Base-by-base conservation (phyloP, 2,113 vertebrate genomes). In the Ophthalmolycus amberensis region DNA sequence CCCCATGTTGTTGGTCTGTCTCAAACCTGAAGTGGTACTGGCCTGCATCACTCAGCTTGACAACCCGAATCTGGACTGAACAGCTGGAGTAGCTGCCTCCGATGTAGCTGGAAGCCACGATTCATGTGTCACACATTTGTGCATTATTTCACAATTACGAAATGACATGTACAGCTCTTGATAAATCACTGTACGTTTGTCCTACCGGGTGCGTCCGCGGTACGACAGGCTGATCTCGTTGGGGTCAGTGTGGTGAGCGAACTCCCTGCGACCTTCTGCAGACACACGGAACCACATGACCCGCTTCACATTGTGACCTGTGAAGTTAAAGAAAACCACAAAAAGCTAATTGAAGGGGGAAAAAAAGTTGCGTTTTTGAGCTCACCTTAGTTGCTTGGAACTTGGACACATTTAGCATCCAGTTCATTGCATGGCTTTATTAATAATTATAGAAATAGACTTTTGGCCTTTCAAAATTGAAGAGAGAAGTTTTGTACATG, bases 281-380 rank as follows among this genome's bases (percentile, higher is more conserved):
- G 94, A 94, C 66, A 95, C 93, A 58, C 93, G 94, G 75, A 95
- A 95, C 95, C 95, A 95, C 94, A 94, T 95, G 83, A 95, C 94
- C 63, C 81, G 77, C 58, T 52, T 94, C 74, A 95, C 88, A 0
- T 82, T 94, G 91, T 93, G 94, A 75, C 94, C 93, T 84, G 77
- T 27, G 22, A 84, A 77, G 73, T 64, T 27, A n/a, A 64, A 32
- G 56, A 54, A 25, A 27, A 63, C 58, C 44, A 38, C 12, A 10
- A 22, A 22, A 46, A 29, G 38, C 0, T 1, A 9, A 10, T 4
- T 29, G 4, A 1, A 37, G 48, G 20, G n/a, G 42, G 6, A 50
- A 67, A 1, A 48, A 37, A n/a, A 22, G 14, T 25, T 6, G 29
- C 20, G 10, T 6, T 22, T 38, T 59, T 52, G 5, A 38, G 4